These are phyloP conservation scores for Recurvirostra avosetta DNA, from an alignment of 2,113 vertebrate genomes.

Conservation along the genomic window DNA sequence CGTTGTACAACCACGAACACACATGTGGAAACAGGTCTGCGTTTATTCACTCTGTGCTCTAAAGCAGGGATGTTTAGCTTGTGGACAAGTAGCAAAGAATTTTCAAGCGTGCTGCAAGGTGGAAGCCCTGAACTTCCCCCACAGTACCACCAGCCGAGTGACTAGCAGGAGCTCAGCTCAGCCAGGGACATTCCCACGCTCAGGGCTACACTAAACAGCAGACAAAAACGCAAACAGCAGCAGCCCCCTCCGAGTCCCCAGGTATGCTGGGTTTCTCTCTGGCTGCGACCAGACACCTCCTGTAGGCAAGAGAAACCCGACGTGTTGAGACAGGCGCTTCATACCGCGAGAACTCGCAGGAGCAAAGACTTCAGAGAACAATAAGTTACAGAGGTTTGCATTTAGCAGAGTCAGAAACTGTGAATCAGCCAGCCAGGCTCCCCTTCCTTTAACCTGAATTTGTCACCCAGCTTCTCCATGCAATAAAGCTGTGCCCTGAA, in stretches of 20 bases:
- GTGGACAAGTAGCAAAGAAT: not conserved
- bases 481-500: not conserved
- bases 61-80: not conserved
- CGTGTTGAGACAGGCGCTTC: not conserved
- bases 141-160: not conserved
- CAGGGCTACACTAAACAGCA: not conserved
- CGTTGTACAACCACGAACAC: not conserved
- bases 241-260: not conserved
- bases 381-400: not conserved
- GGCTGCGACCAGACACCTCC: not conserved
- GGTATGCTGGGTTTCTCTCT: not conserved
- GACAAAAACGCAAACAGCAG: not conserved
- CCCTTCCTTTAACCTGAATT: not conserved
- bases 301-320: not conserved
- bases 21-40: not conserved
- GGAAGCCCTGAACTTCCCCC: not conserved
- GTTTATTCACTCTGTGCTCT: not conserved
- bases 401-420: conserved; percentile 28
- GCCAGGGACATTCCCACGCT: not conserved
- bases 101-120: not conserved
- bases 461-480: not conserved
- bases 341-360: not conserved
- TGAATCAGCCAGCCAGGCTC: not conserved
- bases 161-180: not conserved
- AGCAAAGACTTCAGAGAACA: conserved; percentile 23